phyloP scores from a whole-genome alignment of 2,797 vertebrate genomes.

The Micromesistius poutassou region DNA sequence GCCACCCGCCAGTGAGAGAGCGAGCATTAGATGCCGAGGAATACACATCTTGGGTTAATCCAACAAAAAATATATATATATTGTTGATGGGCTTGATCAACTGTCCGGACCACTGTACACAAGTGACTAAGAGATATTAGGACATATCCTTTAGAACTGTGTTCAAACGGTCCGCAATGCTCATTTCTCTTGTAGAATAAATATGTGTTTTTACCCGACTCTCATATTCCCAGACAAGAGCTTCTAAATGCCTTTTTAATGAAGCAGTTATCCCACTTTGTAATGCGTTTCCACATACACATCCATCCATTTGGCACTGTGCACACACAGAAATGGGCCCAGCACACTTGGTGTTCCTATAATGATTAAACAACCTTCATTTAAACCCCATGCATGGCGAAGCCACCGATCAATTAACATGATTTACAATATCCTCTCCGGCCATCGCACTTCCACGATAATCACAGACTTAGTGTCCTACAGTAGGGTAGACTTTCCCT shows the following conservation, averaged over 20 bases:
- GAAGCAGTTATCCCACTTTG: slow-evolving; percentile 62
- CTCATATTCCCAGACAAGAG: slow-evolving; percentile 52
- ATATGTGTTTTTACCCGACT: slow-evolving; percentile 42
- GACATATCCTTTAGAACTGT: background rate
- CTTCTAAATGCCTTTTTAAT: slow-evolving; percentile 73
- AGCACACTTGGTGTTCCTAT: slow-evolving; percentile 48
- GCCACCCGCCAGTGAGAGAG: slow-evolving; percentile 43
- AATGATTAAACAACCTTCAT: slow-evolving; percentile 72
- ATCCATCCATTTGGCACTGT: slow-evolving; percentile 58
- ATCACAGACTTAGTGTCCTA: slow-evolving; percentile 64
- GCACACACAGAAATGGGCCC: slow-evolving; percentile 48
- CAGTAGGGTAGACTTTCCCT: slow-evolving; percentile 68
- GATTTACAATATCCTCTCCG: slow-evolving; percentile 62
- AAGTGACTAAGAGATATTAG: background rate
- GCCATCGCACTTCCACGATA: slow-evolving; percentile 43
- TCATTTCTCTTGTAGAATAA: slow-evolving; percentile 48
- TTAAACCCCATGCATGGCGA: slow-evolving; percentile 63
- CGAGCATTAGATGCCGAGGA: background rate
- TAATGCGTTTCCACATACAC: slow-evolving; percentile 51
- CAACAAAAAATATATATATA: too few relatives aligned
- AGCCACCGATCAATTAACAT: slow-evolving; percentile 68
- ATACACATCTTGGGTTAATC: too few relatives aligned
- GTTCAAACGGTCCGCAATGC: slow-evolving; percentile 10
- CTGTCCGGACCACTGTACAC: background rate
- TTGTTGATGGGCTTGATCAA: too few relatives aligned